Evolutionary conservation across 2,888 invertebrate genomes (phyloP).

Genomic region (Theodoxus fluviatilis): DNA sequence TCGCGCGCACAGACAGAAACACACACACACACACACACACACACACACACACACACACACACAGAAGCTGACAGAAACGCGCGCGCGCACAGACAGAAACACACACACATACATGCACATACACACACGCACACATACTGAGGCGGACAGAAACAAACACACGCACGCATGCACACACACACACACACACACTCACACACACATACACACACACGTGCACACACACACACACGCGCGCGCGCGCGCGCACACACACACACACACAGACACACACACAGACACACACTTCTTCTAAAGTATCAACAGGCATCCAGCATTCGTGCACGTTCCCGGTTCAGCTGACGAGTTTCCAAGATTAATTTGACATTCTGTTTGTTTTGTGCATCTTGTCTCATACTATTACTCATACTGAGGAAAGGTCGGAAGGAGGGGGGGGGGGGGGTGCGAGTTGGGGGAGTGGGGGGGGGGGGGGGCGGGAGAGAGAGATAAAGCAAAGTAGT

Average conservation of each 20-base stretch:
- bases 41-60: neutral
- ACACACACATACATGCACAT: constrained; percentile 1
- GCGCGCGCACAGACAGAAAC: neutral
- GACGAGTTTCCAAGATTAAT: too few species aligned
- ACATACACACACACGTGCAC: constrained; percentile 11
- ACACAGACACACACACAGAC: neutral
- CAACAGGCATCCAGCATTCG: too few species aligned
- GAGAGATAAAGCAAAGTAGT: too few species aligned
- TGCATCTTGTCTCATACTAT: too few species aligned
- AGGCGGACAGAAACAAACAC: neutral
- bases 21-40: neutral
- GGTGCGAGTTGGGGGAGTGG: too few species aligned
- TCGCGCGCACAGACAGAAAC: neutral
- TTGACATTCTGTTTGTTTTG: too few species aligned
- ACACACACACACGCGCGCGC: neutral
- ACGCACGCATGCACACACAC: neutral
- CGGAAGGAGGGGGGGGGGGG: too few species aligned
- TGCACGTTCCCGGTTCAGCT: too few species aligned
- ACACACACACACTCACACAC: neutral
- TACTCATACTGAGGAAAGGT: too few species aligned
- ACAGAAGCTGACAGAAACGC: neutral
- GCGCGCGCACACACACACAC: neutral
- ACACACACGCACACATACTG: constrained; percentile 4
- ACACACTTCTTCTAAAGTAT: neutral
- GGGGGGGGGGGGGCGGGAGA: too few species aligned